Evolutionary conservation across 2,888 invertebrate species (phyloP), one percentile per base, ranked within the genome.

Genomic region (Maniola hyperantus): DNA sequence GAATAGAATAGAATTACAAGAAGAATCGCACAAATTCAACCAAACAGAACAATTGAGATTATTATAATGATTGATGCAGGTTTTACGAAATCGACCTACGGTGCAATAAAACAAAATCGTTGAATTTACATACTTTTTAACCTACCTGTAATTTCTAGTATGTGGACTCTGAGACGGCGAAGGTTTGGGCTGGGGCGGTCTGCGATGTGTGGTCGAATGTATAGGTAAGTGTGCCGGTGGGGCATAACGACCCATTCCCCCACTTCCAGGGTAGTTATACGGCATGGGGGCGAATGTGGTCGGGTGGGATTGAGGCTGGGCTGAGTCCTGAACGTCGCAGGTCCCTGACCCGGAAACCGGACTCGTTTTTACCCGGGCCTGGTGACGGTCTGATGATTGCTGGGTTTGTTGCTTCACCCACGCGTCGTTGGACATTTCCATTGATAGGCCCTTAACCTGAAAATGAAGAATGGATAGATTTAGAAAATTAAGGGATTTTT

Each of bases 321-420:
- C 93, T 61, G 97, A 95, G 82, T 97, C 97, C 72, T 89, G 89
- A 8, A 76, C 84, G 67, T 92, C 91, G 68, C 91, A 90, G 70
- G 82, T 89, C 6, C 84, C 89, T n/a, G 90, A 83, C 2, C 86
- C 89, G 8, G 90, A 88, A 13, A 91, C 89, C 11, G 91, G 91
- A 76, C 91, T 91, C 15, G 91, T 90, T 79, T 92, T 92, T 46
- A 91, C 84, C 66, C 91, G 89, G 33, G 89, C 77, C 79, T 85
- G 88, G 74, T 89, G 91, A 63, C 91, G 91, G 55, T 91, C 91
- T 20, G 82, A 79, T 7, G 88, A 72, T 72, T 89, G 91, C 73
- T 90, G 90, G 20, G 91, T 88, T 69, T 92, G 91, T 64, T 92
- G 91, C 77, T 91, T 91, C 76, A 91, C 85, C 91, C 91, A 92